Base-by-base conservation (phyloP, 2,797 vertebrate species). In the Tolypeutes matacus region DNA sequence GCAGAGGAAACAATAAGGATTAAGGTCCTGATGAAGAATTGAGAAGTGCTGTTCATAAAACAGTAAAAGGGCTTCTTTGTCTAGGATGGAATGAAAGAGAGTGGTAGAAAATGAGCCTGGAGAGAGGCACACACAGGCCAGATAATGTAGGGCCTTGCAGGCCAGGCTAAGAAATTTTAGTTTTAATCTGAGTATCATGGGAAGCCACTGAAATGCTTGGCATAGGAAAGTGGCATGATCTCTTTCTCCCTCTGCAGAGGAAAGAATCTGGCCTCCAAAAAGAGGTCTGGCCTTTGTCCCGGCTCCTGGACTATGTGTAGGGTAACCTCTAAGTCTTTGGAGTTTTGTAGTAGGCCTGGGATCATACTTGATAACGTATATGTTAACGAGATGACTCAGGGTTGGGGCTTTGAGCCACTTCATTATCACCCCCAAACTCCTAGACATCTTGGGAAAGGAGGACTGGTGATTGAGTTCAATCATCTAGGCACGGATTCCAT, bases 161-260 rank as follows among this genome's bases (percentile, higher is more conserved):
- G 29, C 60, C 53, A 78, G 77, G 39, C 78, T 77, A 91, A 77
- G 46, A 93, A 76, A 73, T 65, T 77, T 91, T 29, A 75, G 34
- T 72, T 90, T 81, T 67, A 65, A 72, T 62, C 85, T 81, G 34
- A 69, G 39, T 78, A 72, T 39, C 20, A n/a, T n/a, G 25, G 34
- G 62, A 83, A 77, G 58, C 46, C 42, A 64, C 7, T 76, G 39
- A 39, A 64, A 46, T 84, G 27, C 49, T 78, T 46, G 56, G 18
- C 49, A 21, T 76, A 77, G 25, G 29, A 51, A 91, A 36, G 2
- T 82, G 56, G 21, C 46, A 77, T 53, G 58, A 49, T 46, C 18
- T 91, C 10, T 73, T 65, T 89, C 17, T 89, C n/a, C 9, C 14
- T 15, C 13, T 51, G 49, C 9, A 51, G 10, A 14, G 49, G 10